These are phyloP conservation scores for Gobio gobio DNA, from an alignment of 2,113 vertebrate genomes.

Conservation along the genomic window DNA sequence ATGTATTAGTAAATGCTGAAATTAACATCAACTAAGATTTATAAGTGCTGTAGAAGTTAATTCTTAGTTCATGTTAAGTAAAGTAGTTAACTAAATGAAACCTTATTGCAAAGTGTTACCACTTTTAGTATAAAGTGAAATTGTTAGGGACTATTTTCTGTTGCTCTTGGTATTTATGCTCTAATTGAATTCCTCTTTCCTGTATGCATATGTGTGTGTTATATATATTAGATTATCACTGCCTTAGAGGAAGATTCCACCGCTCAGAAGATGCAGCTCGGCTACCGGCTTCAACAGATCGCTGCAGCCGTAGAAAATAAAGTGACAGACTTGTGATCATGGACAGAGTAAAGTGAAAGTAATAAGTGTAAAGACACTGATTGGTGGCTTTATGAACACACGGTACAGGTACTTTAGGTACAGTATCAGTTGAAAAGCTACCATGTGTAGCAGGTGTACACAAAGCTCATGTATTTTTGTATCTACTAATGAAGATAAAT, in stretches of 20 bases:
- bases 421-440: not conserved
- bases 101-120: not conserved
- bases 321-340: slow-evolving; percentile 89
- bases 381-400: not conserved
- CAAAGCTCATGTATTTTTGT: not conserved
- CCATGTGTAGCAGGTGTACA: not conserved
- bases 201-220: not conserved
- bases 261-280: slow-evolving; percentile 98
- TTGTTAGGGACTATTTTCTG: not conserved
- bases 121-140: not conserved
- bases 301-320: slow-evolving; percentile 98
- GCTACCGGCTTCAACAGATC: slow-evolving; percentile 95
- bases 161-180: not conserved
- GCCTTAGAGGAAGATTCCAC: slow-evolving; percentile 92
- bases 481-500: not conserved
- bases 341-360: not conserved
- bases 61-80: too few relatives aligned
- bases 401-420: slow-evolving; percentile 1
- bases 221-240: slow-evolving; percentile 88
- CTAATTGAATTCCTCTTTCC: not conserved
- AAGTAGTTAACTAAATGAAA: too few relatives aligned
- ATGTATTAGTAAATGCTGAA: too few relatives aligned
- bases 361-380: not conserved
- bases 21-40: too few relatives aligned
- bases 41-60: too few relatives aligned